Conservation (phyloP, 2,113 vertebrate genomes). For the Otolemur garnettii region DNA sequence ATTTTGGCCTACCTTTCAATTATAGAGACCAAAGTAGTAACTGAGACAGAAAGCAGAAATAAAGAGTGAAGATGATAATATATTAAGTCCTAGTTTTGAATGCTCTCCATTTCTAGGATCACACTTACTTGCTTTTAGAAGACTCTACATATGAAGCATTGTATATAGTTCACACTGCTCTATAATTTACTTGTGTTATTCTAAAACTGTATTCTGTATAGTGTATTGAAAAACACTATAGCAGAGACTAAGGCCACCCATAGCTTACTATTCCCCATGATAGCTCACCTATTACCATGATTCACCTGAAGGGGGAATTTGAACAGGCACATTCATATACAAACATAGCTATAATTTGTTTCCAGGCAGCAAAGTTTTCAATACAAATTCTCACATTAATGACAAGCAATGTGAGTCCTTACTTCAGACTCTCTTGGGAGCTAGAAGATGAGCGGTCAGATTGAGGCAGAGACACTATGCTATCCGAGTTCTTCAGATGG, state of each 20-base stretch:
- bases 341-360: not conserved
- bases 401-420: slow-evolving; percentile 77
- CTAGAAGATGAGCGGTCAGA: slow-evolving; percentile 98
- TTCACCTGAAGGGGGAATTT: not conserved
- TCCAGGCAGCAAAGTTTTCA: not conserved
- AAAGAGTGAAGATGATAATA: not conserved
- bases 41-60: not conserved
- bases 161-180: not conserved
- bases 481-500: slow-evolving; percentile 97
- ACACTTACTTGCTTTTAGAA: not conserved
- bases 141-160: not conserved
- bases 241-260: not conserved
- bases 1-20: not conserved
- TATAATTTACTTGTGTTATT: not conserved
- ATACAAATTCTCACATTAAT: not conserved
- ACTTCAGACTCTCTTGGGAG: slow-evolving; percentile 99
- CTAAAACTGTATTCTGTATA: not conserved
- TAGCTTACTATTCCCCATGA: not conserved
- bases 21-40: not conserved
- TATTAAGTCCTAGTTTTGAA: not conserved
- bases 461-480: slow-evolving; percentile 96
- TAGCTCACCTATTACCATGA: not conserved
- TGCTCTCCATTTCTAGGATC: not conserved
- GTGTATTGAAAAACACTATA: not conserved
- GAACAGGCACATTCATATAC: not conserved